A percentile compares a stretch with the other conserved stretches of the same genome.
Evolutionary conservation across 2,113 vertebrate species (phyloP).

Genomic region (Brachypodius melanocephalos): DNA sequence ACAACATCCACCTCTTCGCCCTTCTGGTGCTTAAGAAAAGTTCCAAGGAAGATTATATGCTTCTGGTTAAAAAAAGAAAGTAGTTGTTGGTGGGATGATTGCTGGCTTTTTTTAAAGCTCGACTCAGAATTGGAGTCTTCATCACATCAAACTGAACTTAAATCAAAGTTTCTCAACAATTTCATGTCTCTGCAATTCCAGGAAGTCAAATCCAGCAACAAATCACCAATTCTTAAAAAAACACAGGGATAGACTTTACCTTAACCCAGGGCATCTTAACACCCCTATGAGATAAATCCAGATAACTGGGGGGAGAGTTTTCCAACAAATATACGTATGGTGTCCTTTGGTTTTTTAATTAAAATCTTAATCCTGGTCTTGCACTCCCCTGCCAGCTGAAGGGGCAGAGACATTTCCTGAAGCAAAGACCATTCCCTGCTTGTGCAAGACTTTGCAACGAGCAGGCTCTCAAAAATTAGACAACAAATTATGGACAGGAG

Average conservation of each 20-base stretch:
- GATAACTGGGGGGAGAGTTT: neutral
- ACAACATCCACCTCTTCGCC: neutral
- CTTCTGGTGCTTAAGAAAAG: neutral
- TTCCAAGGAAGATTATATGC: slow-evolving; percentile 38
- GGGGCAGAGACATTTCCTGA: neutral
- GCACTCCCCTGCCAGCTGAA: neutral
- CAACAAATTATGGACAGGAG: neutral
- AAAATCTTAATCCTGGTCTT: neutral
- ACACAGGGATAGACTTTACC: neutral
- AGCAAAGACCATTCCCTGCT: neutral
- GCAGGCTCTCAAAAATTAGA: neutral
- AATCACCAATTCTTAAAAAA: neutral
- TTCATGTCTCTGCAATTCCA: neutral
- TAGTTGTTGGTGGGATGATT: slow-evolving; percentile 21
- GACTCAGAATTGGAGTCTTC: neutral
- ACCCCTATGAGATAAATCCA: neutral
- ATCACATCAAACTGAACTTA: neutral
- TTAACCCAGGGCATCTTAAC: neutral
- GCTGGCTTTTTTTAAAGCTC: slow-evolving; percentile 4
- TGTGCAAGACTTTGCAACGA: neutral
- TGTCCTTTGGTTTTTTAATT: neutral
- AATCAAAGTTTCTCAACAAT: neutral
- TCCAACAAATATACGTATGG: rapidly evolving
- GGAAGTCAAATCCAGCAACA: neutral
- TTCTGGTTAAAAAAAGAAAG: slow-evolving; percentile 54